Evolutionary conservation across 2,113 vertebrate species (phyloP), one percentile per base, ranked within the genome.

Genomic region (Axis porcinus): DNA sequence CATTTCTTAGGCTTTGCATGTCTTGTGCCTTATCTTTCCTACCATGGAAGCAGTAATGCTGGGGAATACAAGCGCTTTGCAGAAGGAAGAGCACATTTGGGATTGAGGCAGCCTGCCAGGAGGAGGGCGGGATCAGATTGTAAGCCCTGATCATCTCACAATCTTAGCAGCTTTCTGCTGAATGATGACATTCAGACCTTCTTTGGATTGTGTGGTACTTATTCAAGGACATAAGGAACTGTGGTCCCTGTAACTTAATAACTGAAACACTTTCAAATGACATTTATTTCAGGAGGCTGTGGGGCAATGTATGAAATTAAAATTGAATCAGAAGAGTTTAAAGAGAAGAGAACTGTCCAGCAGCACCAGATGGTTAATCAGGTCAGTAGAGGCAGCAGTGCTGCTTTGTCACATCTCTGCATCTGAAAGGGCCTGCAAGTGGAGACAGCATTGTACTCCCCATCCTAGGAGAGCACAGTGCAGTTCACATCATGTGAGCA

Each of bases 301-400:
- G 99, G 99, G 1, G 99, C 99, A 7, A 99, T 99, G 99, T 99
- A 99, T 93, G 99, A 99, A 94, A 99, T 99, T 82, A 99, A 99
- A 83, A 99, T 99, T 9, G 99, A 99, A 97, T 99, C 99, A 0
- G 99, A 99, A 97, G 99, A 99, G 28, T 99, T 99, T 98, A 98
- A 98, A 95, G 99, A 99, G 81, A 99, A 99, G 98, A 99, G 99
- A 74, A 99, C 97, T 0, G 98, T 99, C 67, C 99, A 99, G 95
- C 99, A 99, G 95, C 99, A 99, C 97, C 99, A 99, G 93, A 98
- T 99, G 99, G 99, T 99, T 1, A 99, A 99, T 64, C 99, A 99
- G 99, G 99, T 99, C 82, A 98, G 97, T 89, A 33, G 50, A 79
- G 45, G 76, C 30, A 23, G 13, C 14, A 17, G 0, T 0, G 8